Evolutionary conservation across 2,113 vertebrate species (phyloP).

Genomic region (Aptenodytes forsteri): DNA sequence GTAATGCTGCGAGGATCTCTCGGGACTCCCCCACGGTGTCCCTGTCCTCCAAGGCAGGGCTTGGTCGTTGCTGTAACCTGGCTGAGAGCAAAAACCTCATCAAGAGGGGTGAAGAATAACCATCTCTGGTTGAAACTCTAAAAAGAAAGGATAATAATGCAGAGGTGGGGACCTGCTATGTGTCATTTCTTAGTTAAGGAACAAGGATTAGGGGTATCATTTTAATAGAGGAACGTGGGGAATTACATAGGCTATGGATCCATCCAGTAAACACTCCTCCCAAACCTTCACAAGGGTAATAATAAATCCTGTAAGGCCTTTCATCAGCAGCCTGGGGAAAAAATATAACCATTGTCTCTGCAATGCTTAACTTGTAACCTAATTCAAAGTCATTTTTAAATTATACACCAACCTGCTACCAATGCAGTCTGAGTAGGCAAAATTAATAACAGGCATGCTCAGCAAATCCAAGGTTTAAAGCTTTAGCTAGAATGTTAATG

Average conservation of each 20-base stretch:
- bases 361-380: not conserved
- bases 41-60: not conserved
- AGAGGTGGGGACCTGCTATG: not conserved
- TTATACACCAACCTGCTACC: conserved; percentile 39
- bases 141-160: not conserved
- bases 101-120: not conserved
- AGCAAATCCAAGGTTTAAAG: conserved; percentile 28
- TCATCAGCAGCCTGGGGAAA: not conserved
- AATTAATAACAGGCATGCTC: conserved; percentile 39
- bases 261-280: conserved; percentile 40
- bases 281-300: not conserved
- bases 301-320: conserved; percentile 24
- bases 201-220: conserved; percentile 4
- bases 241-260: not conserved
- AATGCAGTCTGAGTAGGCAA: conserved; percentile 27
- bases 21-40: accelerated
- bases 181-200: not conserved
- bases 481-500: conserved; percentile 4
- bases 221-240: not conserved
- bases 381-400: conserved; percentile 37
- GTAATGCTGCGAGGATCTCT: not conserved
- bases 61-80: not conserved
- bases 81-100: not conserved
- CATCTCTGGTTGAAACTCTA: not conserved
- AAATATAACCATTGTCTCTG: not conserved